These are phyloP conservation scores for Nomada fucata DNA, from an alignment of 2,888 invertebrate genomes.

Conservation along the genomic window DNA sequence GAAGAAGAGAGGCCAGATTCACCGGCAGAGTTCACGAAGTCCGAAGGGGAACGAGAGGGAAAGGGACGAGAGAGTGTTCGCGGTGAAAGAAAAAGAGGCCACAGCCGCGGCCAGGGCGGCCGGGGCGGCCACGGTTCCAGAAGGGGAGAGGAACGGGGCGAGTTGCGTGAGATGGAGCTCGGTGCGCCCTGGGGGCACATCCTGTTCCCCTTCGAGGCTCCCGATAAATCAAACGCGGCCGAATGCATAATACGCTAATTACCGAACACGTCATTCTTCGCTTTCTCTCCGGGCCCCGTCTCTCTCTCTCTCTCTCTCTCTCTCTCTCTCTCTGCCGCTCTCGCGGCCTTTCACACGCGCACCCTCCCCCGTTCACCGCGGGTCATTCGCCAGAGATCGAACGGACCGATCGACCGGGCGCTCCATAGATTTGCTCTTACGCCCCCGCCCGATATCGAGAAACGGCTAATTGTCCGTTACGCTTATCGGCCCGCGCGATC, in stretches of 20 bases:
- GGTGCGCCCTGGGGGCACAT: conserved; percentile 75
- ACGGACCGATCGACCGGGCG: conserved; percentile 61
- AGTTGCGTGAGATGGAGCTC: conserved; percentile 71
- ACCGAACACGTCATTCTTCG: conserved; percentile 70
- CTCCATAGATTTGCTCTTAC: conserved; percentile 66
- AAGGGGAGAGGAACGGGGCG: conserved; percentile 33
- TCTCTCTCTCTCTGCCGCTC: conserved; percentile 20
- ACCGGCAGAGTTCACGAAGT: conserved; percentile 11
- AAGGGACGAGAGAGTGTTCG: conserved; percentile 22
- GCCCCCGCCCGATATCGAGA: conserved; percentile 72
- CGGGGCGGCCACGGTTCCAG: conserved; percentile 7
- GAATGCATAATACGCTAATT: conserved; percentile 77
- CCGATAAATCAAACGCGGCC: conserved; percentile 76
- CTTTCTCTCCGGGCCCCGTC: conserved; percentile 56
- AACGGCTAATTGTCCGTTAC: conserved; percentile 70
- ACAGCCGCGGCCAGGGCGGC: conserved; percentile 12
- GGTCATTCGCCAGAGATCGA: conserved; percentile 53
- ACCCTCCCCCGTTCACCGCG: conserved; percentile 9
- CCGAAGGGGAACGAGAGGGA: conserved; percentile 51
- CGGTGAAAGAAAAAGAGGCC: conserved; percentile 16
- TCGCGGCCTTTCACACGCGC: conserved; percentile 31
- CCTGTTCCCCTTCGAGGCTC: conserved; percentile 72
- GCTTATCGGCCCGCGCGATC: conserved; percentile 61
- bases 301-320: conserved; percentile 9
- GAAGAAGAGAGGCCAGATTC: conserved; percentile 38